Evolutionary conservation across 2,797 vertebrate species (phyloP).

Genomic region (Harpagifer antarcticus): DNA sequence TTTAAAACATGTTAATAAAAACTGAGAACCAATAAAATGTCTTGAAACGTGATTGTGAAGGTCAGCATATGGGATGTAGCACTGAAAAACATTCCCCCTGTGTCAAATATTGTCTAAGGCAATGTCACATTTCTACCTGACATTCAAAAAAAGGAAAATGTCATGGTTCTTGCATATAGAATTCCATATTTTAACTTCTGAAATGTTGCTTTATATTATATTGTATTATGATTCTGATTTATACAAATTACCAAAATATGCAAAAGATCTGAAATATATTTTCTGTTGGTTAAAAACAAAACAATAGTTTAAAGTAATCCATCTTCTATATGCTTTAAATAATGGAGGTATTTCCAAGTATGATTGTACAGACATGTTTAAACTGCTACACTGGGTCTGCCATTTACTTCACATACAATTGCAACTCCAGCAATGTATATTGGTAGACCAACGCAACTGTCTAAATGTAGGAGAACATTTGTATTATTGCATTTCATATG

Average conservation of each 20-base stretch:
- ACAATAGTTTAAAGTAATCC: slow-evolving; percentile 17
- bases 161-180: slow-evolving; percentile 79
- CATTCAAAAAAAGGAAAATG: slow-evolving; percentile 44
- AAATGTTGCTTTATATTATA: slow-evolving; percentile 59
- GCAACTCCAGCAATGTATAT: no score
- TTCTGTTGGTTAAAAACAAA: slow-evolving; percentile 28
- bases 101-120: neutral
- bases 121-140: slow-evolving; percentile 1
- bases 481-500: neutral
- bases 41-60: slow-evolving; percentile 22
- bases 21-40: slow-evolving; percentile 50
- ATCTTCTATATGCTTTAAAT: slow-evolving; percentile 76
- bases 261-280: slow-evolving; percentile 48
- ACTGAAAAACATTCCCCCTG: neutral
- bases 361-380: slow-evolving; percentile 26
- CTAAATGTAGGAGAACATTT: neutral
- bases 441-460: neutral
- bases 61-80: slow-evolving; percentile 39
- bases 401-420: neutral
- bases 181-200: slow-evolving; percentile 60
- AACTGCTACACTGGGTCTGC: slow-evolving; percentile 4
- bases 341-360: slow-evolving; percentile 56
- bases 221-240: neutral
- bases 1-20: slow-evolving; percentile 30
- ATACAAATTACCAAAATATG: slow-evolving; percentile 69